Conservation (phyloP, 2,888 invertebrate genomes). For the Bruchidius siliquastri region DNA sequence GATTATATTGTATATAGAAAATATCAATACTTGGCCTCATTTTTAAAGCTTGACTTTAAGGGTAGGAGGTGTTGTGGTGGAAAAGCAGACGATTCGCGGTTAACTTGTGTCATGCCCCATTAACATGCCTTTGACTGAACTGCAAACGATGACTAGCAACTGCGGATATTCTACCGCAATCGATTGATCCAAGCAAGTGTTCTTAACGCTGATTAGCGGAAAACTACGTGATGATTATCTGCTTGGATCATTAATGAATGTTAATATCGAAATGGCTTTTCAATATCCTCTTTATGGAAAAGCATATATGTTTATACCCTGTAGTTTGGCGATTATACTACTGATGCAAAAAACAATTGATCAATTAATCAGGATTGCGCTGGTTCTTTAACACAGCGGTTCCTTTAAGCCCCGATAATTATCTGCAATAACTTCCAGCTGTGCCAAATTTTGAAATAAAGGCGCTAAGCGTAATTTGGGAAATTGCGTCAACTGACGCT, state of each 20-base stretch:
- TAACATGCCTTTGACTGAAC: no score
- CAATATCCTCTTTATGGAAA: not conserved
- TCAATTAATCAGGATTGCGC: not conserved
- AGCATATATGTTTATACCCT: not conserved
- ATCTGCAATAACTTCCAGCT: not conserved
- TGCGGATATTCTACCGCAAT: not conserved
- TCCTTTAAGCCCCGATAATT: not conserved
- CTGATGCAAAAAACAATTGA: not conserved
- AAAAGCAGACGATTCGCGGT: no score
- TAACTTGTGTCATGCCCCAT: no score
- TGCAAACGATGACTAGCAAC: no score
- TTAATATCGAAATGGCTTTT: not conserved
- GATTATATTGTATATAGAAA: no score
- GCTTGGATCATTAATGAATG: not conserved
- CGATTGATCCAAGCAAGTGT: not conserved
- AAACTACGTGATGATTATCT: not conserved
- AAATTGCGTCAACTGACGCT: not conserved
- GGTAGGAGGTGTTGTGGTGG: no score
- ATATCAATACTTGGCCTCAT: no score
- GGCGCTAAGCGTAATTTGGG: not conserved
- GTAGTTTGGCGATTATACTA: not conserved
- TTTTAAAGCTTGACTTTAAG: no score
- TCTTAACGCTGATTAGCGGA: not conserved
- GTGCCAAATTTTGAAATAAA: not conserved
- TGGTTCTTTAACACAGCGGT: not conserved